Evolutionary conservation across 53 echinoderm and acorn worm species (phyloP).

Genomic region (Luidia sarsii): DNA sequence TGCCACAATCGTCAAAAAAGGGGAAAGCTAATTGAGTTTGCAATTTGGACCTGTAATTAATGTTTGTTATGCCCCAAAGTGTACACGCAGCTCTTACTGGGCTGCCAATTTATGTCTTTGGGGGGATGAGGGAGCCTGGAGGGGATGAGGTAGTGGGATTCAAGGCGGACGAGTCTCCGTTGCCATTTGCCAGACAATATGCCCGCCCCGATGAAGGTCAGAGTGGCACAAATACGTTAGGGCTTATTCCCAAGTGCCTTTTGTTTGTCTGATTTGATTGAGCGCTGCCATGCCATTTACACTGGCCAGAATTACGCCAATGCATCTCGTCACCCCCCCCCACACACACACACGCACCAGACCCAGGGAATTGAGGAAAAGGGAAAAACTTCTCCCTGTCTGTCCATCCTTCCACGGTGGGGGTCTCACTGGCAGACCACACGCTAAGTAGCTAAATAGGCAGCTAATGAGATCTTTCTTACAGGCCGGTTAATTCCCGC

Average conservation of each 20-base stretch:
- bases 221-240: slow-evolving; percentile 29
- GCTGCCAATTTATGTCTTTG: slow-evolving; percentile 17
- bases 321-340: too few species aligned
- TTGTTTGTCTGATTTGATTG: slow-evolving; percentile 55
- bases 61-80: slow-evolving; percentile 43
- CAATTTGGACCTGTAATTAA: slow-evolving; percentile 52
- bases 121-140: background rate
- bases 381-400: background rate
- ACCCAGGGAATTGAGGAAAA: too few species aligned
- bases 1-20: too few species aligned
- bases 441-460: slow-evolving; percentile 53
- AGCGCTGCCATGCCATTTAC: slow-evolving; percentile 32
- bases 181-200: background rate
- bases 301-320: slow-evolving; percentile 17
- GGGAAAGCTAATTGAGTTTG: slow-evolving; percentile 41
- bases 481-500: slow-evolving; percentile 34
- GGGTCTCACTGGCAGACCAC: background rate
- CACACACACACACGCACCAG: slow-evolving; percentile 27
- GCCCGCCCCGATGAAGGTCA: slow-evolving; percentile 36
- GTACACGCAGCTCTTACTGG: slow-evolving; percentile 43
- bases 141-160: slow-evolving; percentile 10
- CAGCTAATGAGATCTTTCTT: slow-evolving; percentile 44
- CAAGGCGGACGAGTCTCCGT: background rate
- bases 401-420: background rate
- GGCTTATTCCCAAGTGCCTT: slow-evolving; percentile 27